A percentile compares a stretch with the other conserved stretches of the same genome.
Conservation (phyloP, 1,140 invertebrate species). For the Drosophila sucinea region DNA sequence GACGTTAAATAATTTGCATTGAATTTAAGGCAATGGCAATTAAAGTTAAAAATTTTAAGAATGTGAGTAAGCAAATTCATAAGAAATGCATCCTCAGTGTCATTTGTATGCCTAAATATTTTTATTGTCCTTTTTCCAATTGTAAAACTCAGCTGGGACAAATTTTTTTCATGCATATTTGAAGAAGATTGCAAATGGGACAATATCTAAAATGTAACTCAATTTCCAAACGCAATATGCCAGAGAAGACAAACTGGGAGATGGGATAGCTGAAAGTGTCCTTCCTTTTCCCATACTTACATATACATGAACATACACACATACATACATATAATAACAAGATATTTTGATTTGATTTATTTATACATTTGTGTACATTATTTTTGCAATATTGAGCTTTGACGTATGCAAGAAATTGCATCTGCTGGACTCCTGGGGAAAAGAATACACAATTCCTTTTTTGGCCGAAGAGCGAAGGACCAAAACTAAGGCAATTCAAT, state of each 20-base stretch:
- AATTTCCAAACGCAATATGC: conserved; percentile 67
- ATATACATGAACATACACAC: neutral
- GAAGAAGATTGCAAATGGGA: conserved; percentile 45
- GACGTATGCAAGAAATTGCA: conserved; percentile 35
- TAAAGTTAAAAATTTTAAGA: neutral
- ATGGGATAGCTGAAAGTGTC: conserved; percentile 24
- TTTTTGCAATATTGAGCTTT: conserved; percentile 64
- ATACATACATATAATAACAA: conserved; percentile 43
- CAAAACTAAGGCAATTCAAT: conserved; percentile 51
- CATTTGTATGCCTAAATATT: conserved; percentile 10
- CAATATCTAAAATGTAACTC: conserved; percentile 77
- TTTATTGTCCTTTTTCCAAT: conserved; percentile 4
- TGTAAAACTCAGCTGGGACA: conserved; percentile 28
- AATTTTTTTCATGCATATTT: conserved; percentile 30
- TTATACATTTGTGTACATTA: conserved; percentile 78
- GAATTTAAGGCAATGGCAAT: too few species aligned
- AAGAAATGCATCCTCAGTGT: neutral
- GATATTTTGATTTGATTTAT: conserved; percentile 78
- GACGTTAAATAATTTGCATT: too few species aligned
- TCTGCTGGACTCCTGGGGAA: conserved; percentile 24
- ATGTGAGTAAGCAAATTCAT: neutral
- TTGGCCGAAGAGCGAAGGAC: neutral
- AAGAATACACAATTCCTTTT: conserved; percentile 8
- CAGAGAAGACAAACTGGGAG: conserved; percentile 29
- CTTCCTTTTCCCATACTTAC: neutral